Evolutionary conservation across 2,888 invertebrate species (phyloP), one percentile per base, ranked within the genome.

Genomic region (Drosophila nigricruria): DNA sequence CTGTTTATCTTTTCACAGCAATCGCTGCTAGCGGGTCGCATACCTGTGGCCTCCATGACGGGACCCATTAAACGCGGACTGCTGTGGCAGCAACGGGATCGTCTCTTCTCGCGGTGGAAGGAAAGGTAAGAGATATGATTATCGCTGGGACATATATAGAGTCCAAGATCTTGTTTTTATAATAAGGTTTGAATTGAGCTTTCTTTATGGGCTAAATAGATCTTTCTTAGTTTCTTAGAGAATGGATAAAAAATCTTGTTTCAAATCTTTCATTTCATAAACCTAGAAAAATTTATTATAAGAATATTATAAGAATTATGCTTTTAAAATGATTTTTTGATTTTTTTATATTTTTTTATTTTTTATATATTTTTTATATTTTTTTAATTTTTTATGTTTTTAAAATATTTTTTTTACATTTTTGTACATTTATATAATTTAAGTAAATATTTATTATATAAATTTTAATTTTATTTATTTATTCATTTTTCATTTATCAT

Each of bases 51-150:
- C 87, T 92, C 93, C 70, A 93, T 93, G 92, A 93, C 93, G 72
- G 94, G 94, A 82, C 95, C 95, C 74, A 94, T 95, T 89, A 95
- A 95, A 91, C 94, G 94, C 64, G 95, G 95, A 68, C 93, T 95
- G 53, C 92, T 95, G 67, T 95, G 95, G 94, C 95, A 95, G 90
- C 95, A 95, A 88, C 92, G 95, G 68, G 95, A 95, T 91, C 94
- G 94, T 78, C 92, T 95, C 60, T 95, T 95, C 92, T 95, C 95
- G 66, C 92, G 95, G 72, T 95, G 95, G 95, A 95, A 95, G 91
- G 95, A 95, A 89, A 93, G 95, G 88, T 93, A 79, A 85, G 89
- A 25, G 12, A 43, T 18, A 12, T 12, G 5, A 18, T 16, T 27
- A 18, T 18, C 1, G 23, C 9, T 20, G 16, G 16, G 1, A 23